Conservation (phyloP, 2,113 vertebrate genomes). For the Riparia riparia region DNA sequence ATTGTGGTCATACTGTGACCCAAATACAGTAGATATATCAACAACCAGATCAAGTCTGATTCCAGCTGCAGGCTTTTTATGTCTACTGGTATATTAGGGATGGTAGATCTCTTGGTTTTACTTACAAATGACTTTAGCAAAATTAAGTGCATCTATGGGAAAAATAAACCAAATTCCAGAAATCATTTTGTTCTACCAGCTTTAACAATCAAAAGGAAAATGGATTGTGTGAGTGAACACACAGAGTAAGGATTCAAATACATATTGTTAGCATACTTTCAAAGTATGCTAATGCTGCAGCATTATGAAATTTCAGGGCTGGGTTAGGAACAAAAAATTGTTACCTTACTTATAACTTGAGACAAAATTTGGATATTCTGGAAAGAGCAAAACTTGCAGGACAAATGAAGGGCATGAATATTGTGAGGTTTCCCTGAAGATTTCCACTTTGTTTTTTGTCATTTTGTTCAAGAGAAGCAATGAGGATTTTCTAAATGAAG, state of each 20-base stretch:
- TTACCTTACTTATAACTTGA: not conserved
- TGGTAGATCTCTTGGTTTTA: not conserved
- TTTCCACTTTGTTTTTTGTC: not conserved
- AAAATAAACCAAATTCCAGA: not conserved
- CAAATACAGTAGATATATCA: constrained; percentile 56
- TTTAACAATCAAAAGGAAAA: constrained; percentile 6
- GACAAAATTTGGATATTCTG: not conserved
- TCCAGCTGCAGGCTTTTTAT: constrained; percentile 15
- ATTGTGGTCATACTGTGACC: constrained; percentile 51
- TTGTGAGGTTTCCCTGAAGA: not conserved
- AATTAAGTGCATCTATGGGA: not conserved
- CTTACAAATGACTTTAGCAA: not conserved
- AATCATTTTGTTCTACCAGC: not conserved
- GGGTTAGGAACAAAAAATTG: not conserved
- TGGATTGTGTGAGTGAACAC: not conserved
- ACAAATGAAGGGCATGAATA: not conserved
- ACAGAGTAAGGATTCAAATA: not conserved
- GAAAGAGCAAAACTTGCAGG: not conserved
- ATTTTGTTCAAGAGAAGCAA: not conserved
- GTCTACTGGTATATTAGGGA: not conserved
- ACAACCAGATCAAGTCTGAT: not conserved
- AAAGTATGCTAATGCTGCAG: not conserved
- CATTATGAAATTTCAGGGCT: not conserved
- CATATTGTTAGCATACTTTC: not conserved
- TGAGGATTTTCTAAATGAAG: not conserved